Percentiles rank a stretch among this genome's conserved stretches.
These are phyloP conservation scores for Gymnocypris eckloni DNA, from an alignment of 2,797 vertebrate species.

Conservation along the genomic window DNA sequence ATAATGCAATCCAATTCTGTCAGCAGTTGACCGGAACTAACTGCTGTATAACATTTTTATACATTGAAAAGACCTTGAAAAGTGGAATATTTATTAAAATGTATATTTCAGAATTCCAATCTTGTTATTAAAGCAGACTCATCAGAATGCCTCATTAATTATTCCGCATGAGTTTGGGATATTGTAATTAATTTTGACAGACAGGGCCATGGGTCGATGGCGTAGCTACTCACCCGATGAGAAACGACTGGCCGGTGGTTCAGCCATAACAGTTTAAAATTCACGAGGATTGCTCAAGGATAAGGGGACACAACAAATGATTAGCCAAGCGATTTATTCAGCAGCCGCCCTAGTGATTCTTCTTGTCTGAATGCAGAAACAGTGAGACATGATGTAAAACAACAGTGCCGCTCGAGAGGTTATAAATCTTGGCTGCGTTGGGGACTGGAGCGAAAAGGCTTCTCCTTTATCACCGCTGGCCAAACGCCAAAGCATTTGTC, in stretches of 20 bases:
- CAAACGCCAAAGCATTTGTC: slow-evolving; percentile 14
- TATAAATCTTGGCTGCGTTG: slow-evolving; percentile 42
- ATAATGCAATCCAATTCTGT: neutral
- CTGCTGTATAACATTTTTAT: neutral
- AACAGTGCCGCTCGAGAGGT: slow-evolving; percentile 32
- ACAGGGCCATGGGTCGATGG: neutral
- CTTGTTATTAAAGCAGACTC: neutral
- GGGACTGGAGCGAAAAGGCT: slow-evolving; percentile 15
- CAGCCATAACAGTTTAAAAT: slow-evolving; percentile 3
- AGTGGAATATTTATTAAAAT: neutral
- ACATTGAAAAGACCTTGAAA: neutral
- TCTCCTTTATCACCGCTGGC: slow-evolving; percentile 47
- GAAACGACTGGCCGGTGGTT: neutral
- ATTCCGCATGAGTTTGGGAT: slow-evolving; percentile 1
- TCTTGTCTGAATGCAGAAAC: slow-evolving; percentile 46
- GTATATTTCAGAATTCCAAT: neutral
- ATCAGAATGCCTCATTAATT: neutral
- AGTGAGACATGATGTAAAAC: slow-evolving; percentile 51
- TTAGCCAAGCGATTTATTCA: slow-evolving; percentile 42
- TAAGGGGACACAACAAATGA: slow-evolving; percentile 17
- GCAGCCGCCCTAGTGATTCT: slow-evolving; percentile 31
- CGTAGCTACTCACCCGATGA: neutral
- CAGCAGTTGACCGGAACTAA: neutral
- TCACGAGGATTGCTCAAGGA: neutral
- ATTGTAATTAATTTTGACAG: slow-evolving; percentile 10